Evolutionary conservation across 2,888 invertebrate species (phyloP).

Genomic region (Xanthorhoe spadicearia): DNA sequence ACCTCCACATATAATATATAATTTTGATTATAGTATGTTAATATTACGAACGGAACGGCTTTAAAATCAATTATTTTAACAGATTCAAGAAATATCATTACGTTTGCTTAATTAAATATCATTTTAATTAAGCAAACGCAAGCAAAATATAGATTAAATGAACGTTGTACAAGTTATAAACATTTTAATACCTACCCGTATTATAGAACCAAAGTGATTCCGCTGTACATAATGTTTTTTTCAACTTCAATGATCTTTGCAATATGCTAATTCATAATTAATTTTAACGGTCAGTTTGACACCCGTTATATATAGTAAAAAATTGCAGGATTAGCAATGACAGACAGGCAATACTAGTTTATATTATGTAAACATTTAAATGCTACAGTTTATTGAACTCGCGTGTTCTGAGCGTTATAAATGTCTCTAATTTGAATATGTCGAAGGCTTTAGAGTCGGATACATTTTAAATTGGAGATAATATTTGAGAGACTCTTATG

Average conservation of each 20-base stretch:
- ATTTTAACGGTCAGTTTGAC: slow-evolving; percentile 14
- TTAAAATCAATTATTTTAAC: no score
- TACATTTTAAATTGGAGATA: not conserved
- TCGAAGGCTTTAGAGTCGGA: not conserved
- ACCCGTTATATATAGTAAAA: not conserved
- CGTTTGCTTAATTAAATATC: no score
- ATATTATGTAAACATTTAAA: not conserved
- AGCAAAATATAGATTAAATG: no score
- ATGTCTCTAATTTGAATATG: slow-evolving; percentile 1
- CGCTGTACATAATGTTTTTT: not conserved
- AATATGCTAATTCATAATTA: slow-evolving; percentile 31
- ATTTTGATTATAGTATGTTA: no score
- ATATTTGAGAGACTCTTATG: no score
- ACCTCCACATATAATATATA: no score
- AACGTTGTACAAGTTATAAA: no score
- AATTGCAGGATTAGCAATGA: not conserved
- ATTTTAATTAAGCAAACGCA: no score
- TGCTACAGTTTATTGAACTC: not conserved
- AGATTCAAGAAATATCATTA: no score
- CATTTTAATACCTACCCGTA: no score
- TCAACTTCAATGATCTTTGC: not conserved
- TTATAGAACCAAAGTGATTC: no score
- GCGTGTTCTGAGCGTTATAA: not conserved
- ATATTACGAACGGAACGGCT: no score
- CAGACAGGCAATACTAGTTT: not conserved